Conservation (phyloP, 2,113 vertebrate genomes). For the Aramus guarauna region DNA sequence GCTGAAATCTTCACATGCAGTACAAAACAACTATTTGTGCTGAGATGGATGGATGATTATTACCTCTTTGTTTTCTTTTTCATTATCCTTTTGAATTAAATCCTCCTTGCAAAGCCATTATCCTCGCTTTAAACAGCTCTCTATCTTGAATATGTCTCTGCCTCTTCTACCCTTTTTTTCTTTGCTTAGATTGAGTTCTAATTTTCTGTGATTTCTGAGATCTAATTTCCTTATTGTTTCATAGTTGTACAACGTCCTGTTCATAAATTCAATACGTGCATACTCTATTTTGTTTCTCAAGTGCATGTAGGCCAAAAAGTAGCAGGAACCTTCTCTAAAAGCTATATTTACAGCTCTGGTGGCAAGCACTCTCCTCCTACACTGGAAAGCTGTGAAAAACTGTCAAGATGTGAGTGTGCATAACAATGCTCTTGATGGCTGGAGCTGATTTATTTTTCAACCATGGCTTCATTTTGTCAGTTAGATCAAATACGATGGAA, state of each 20-base stretch:
- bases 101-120: slow-evolving; percentile 34
- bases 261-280: neutral
- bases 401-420: slow-evolving; percentile 43
- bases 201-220: slow-evolving; percentile 23
- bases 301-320: slow-evolving; percentile 20
- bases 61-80: slow-evolving; percentile 45
- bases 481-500: neutral
- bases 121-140: slow-evolving; percentile 26
- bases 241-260: neutral
- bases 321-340: slow-evolving; percentile 10
- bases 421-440: slow-evolving; percentile 34
- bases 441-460: slow-evolving; percentile 58
- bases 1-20: neutral
- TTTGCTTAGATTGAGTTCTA: neutral
- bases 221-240: slow-evolving; percentile 36
- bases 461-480: slow-evolving; percentile 53
- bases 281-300: neutral
- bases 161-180: neutral
- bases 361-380: slow-evolving; percentile 50
- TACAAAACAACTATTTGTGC: slow-evolving; percentile 12
- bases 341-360: slow-evolving; percentile 36
- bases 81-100: slow-evolving; percentile 48
- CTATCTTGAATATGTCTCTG: neutral
- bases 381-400: slow-evolving; percentile 54
- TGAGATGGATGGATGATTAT: slow-evolving; percentile 22